These are phyloP conservation scores for Epinotia nisella DNA, from an alignment of 2,888 invertebrate genomes.

Conservation along the genomic window DNA sequence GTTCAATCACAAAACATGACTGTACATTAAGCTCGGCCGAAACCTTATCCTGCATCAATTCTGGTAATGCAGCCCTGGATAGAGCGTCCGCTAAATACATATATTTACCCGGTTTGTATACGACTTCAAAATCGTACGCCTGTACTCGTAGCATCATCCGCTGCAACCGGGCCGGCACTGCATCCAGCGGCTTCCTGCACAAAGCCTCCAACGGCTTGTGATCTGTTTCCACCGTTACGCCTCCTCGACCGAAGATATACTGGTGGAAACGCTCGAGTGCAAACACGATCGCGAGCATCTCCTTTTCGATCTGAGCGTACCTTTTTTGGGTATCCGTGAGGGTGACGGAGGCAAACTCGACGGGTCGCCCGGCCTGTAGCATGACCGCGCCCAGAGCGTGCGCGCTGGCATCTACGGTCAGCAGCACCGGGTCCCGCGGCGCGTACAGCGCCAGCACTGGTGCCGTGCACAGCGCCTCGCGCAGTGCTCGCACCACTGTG, in stretches of 20 bases:
- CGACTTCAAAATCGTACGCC: conserved; percentile 10
- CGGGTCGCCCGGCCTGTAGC: not conserved
- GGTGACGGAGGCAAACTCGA: conserved; percentile 28
- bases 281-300: conserved; percentile 34
- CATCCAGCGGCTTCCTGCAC: conserved; percentile 8
- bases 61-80: no score
- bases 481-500: no score
- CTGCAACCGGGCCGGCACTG: conserved; percentile 1
- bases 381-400: conserved; percentile 3
- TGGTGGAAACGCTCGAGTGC: conserved; percentile 39
- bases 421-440: no score
- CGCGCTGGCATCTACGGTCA: no score
- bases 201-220: conserved; percentile 19
- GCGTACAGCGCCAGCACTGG: no score
- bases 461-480: no score
- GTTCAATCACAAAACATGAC: no score
- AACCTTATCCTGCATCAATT: no score
- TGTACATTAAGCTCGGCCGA: no score
- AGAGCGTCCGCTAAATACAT: conserved; percentile 4
- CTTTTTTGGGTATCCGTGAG: conserved; percentile 21
- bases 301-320: conserved; percentile 41
- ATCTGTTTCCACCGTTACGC: conserved; percentile 13
- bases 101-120: conserved; percentile 11
- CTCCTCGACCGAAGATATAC: conserved; percentile 34
- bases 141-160: conserved; percentile 3